Conservation (phyloP, 37 sponge, comb jelly and placozoan species). For the Amphimedon queenslandica region DNA sequence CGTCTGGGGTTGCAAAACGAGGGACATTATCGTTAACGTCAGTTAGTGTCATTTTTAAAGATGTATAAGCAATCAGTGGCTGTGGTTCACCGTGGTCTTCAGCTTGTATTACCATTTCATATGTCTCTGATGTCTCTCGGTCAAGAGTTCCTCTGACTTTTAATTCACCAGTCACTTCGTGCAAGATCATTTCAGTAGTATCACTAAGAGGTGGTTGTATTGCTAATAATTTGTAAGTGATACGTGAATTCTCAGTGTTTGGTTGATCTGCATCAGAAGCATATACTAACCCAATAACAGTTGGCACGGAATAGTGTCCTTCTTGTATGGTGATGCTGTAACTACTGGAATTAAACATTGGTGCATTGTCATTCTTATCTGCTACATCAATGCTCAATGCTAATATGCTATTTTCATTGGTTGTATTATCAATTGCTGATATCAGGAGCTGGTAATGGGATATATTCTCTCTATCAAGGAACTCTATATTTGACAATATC, state of each 20-base stretch:
- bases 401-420: conserved; percentile 19
- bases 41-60: conserved; percentile 17
- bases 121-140: conserved; percentile 12
- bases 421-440: conserved; percentile 14
- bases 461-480: conserved; percentile 37
- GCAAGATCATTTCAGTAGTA: background rate
- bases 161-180: conserved; percentile 18
- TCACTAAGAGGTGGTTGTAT: background rate
- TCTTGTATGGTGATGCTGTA: conserved; percentile 48
- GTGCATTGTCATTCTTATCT: conserved; percentile 63
- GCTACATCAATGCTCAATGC: conserved; percentile 13
- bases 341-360: conserved; percentile 19
- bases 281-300: conserved; percentile 3
- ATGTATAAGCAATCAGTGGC: background rate
- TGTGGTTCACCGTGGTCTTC: conserved; percentile 52
- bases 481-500: conserved; percentile 6
- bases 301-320: background rate
- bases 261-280: conserved; percentile 43
- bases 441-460: conserved; percentile 24
- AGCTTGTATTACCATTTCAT: conserved; percentile 25
- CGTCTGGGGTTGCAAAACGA: conserved; percentile 27
- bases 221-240: conserved; percentile 8
- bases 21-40: conserved; percentile 48
- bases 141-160: conserved; percentile 20
- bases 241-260: conserved; percentile 6